Evolutionary conservation across 2,797 vertebrate species (phyloP), one percentile per base, ranked within the genome.

Genomic region (Sebastes variabilis): DNA sequence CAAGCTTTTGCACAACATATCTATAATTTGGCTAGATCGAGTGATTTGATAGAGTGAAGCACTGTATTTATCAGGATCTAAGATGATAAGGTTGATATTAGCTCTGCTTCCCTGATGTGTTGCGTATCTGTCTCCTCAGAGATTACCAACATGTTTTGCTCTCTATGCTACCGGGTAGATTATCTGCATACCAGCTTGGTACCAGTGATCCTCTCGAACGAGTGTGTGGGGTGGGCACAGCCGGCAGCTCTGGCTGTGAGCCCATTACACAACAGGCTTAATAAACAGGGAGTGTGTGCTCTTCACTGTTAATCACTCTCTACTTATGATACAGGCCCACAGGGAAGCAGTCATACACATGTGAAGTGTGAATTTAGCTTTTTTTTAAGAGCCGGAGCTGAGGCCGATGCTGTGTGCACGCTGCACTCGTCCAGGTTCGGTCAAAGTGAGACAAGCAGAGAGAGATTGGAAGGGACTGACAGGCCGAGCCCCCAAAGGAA

Each of bases 221-320:
- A 75, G 77, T 76, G 75, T 76, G 79, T 79, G 42, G 75, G 81
- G 65, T 77, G 66, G 72, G 70, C 71, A 84, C 81, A 88, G 89
- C 81, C 72, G 66, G 85, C 64, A 77, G 83, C 72, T 88, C 81
- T 87, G 91, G 88, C 91, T 88, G 74, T 74, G 82, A 89, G 87
- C 88, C 87, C 86, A 82, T 92, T 91, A 93, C 89, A 93, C 93
- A 94, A 94, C 90, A 84, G 76, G 85, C 84, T 87, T 92, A 92
- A 90, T 91, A 89, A 75, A 83, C 79, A 79, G 72, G 46, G 83
- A 84, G 80, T 74, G 83, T 77, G 75, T 62, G 62, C 87, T 91
- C 88, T 59, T 88, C 84, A 78, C 83, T 80, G 87, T 86, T 91
- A 87, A 88, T 91, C 87, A 87, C 77, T 72, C 49, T 34, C 85